These are phyloP conservation scores for Drosophila cognata DNA, from an alignment of 2,888 invertebrate species.

Conservation along the genomic window DNA sequence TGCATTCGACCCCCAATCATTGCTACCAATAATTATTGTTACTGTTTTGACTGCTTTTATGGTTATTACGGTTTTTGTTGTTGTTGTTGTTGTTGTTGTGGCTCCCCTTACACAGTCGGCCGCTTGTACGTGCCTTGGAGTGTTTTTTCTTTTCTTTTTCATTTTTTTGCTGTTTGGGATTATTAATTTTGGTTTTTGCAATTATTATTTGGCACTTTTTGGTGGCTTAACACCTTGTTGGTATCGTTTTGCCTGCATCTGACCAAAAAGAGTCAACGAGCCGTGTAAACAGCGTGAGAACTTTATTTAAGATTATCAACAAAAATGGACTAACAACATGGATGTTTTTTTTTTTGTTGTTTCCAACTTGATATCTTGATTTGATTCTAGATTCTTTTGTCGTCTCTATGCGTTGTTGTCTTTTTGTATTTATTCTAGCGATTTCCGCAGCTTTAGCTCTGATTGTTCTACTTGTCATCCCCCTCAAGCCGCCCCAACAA, in stretches of 20 bases:
- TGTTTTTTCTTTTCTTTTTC: constrained; percentile 29
- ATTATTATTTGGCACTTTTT: constrained; percentile 50
- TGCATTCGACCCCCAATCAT: constrained; percentile 73
- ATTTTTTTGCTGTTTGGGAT: constrained; percentile 16
- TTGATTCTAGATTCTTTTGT: constrained; percentile 36
- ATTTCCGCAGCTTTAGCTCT: constrained; percentile 73
- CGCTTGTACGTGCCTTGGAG: constrained; percentile 55
- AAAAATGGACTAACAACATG: constrained; percentile 31
- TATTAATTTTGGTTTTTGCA: constrained; percentile 42
- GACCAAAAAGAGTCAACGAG: constrained; percentile 66
- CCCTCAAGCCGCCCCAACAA: constrained; percentile 34
- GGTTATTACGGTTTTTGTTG: constrained; percentile 3
- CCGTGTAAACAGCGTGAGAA: constrained; percentile 83
- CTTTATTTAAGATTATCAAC: constrained; percentile 69
- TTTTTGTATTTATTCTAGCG: constrained; percentile 62
- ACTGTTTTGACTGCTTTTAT: not conserved
- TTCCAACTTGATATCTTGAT: constrained; percentile 40
- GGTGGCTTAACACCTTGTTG: constrained; percentile 50
- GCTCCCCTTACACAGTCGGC: constrained; percentile 54
- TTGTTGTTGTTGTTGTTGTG: constrained; percentile 5
- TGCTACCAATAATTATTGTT: constrained; percentile 47
- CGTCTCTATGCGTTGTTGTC: constrained; percentile 15
- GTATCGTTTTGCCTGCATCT: constrained; percentile 61
- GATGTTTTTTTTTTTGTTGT: not conserved
- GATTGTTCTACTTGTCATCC: constrained; percentile 73